A percentile compares a stretch with the other conserved stretches of the same genome.
These are phyloP conservation scores for Hofmannophila pseudospretella DNA, from an alignment of 2,888 invertebrate species.

Conservation along the genomic window DNA sequence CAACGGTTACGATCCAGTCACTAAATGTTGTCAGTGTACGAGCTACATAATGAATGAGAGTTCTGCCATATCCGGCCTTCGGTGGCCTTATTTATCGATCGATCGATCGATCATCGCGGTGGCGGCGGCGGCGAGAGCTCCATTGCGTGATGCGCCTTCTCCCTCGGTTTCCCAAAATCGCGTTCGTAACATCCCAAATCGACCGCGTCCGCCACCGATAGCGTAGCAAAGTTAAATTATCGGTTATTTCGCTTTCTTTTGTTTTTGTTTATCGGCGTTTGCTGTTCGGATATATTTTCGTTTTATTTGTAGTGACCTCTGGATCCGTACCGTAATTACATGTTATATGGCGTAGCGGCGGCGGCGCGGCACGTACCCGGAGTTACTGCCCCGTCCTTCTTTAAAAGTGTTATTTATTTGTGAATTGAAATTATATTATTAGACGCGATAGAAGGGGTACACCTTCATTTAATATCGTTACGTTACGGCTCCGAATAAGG, in stretches of 20 bases:
- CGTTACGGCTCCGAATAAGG: slow-evolving; percentile 61
- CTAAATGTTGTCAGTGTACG: slow-evolving; percentile 36
- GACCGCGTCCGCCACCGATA: slow-evolving; percentile 57
- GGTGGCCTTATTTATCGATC: slow-evolving; percentile 28
- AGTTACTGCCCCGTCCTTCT: slow-evolving; percentile 50
- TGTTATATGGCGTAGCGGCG: slow-evolving; percentile 42
- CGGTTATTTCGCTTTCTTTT: slow-evolving; percentile 71
- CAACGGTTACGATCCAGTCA: slow-evolving; percentile 19
- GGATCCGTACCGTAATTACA: slow-evolving; percentile 68
- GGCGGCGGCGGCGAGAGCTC: slow-evolving; percentile 41
- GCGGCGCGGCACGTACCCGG: slow-evolving; percentile 53
- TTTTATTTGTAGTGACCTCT: slow-evolving; percentile 74
- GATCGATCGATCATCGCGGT: slow-evolving; percentile 47
- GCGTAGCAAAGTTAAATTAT: slow-evolving; percentile 54
- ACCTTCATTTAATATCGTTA: slow-evolving; percentile 75
- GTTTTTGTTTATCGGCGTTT: slow-evolving; percentile 58
- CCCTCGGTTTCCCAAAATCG: slow-evolving; percentile 55
- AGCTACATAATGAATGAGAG: slow-evolving; percentile 37
- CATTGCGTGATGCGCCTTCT: slow-evolving; percentile 51
- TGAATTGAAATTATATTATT: slow-evolving; percentile 72
- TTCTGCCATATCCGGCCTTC: slow-evolving; percentile 51
- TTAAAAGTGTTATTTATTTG: slow-evolving; percentile 74
- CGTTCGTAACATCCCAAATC: slow-evolving; percentile 52
- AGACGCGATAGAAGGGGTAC: slow-evolving; percentile 57
- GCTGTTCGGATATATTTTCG: slow-evolving; percentile 48